Conservation (phyloP, 2,797 vertebrate genomes). For the Peromyscus eremicus region DNA sequence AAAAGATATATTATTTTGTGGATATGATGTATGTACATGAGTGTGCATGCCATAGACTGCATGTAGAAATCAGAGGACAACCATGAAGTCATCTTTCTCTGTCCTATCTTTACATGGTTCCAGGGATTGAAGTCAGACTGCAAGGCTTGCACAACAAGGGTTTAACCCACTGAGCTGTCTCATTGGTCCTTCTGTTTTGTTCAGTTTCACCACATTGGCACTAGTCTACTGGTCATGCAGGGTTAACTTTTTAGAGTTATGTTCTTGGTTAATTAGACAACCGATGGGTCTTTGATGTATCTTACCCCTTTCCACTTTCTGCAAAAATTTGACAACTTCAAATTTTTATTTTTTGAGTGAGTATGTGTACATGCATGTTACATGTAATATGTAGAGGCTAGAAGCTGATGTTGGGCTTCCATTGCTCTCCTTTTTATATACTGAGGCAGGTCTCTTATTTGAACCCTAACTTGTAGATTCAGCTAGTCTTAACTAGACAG, state of each 20-base stretch:
- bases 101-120: not conserved
- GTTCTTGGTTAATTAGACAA: not conserved
- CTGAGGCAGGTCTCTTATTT: not conserved
- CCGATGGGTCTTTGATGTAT: not conserved
- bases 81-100: not conserved
- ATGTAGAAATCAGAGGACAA: not conserved
- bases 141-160: not conserved
- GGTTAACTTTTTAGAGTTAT: not conserved
- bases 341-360: not conserved
- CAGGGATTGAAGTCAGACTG: not conserved
- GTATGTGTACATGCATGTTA: not conserved
- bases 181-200: not conserved
- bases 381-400: not conserved
- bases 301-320: conserved; percentile 25
- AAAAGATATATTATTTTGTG: not conserved
- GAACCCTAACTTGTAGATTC: not conserved
- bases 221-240: not conserved
- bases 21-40: not conserved
- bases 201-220: not conserved
- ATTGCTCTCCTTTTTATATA: not conserved
- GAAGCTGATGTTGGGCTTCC: not conserved
- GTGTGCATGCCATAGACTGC: not conserved
- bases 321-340: not conserved
- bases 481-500: not conserved
- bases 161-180: not conserved